These are phyloP conservation scores for Clarias magur DNA, from an alignment of 2,113 vertebrate species.

Conservation along the genomic window DNA sequence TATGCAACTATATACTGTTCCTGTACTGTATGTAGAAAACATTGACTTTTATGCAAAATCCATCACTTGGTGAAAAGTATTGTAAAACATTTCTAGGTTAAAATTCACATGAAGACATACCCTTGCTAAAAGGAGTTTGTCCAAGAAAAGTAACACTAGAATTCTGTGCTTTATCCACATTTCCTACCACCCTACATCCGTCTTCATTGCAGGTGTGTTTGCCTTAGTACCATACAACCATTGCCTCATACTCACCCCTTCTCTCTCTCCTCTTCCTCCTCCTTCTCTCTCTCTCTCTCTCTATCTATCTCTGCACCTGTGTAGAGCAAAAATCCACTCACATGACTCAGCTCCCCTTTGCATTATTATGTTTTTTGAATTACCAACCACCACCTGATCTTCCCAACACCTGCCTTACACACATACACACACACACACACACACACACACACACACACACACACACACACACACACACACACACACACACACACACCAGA, in stretches of 20 bases:
- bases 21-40: no score
- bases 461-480: slow-evolving; percentile 3
- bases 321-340: slow-evolving; percentile 24
- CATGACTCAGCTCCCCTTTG: slow-evolving; percentile 39
- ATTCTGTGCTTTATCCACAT: neutral
- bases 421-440: slow-evolving; percentile 12
- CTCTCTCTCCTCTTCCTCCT: neutral
- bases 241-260: neutral
- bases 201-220: slow-evolving; percentile 13
- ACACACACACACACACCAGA: slow-evolving; percentile 28
- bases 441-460: slow-evolving; percentile 11
- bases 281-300: neutral
- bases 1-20: no score
- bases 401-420: slow-evolving; percentile 4
- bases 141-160: slow-evolving; percentile 1
- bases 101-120: neutral
- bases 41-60: neutral
- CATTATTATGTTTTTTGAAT: slow-evolving; percentile 45
- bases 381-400: slow-evolving; percentile 43
- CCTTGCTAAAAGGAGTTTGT: slow-evolving; percentile 11
- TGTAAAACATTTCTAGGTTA: neutral
- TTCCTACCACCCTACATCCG: neutral
- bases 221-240: neutral
- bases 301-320: slow-evolving; percentile 12
- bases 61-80: neutral